A percentile compares a stretch with the other conserved stretches of the same genome.
Conservation (phyloP, 2,797 vertebrate species). For the Glyptemys insculpta region DNA sequence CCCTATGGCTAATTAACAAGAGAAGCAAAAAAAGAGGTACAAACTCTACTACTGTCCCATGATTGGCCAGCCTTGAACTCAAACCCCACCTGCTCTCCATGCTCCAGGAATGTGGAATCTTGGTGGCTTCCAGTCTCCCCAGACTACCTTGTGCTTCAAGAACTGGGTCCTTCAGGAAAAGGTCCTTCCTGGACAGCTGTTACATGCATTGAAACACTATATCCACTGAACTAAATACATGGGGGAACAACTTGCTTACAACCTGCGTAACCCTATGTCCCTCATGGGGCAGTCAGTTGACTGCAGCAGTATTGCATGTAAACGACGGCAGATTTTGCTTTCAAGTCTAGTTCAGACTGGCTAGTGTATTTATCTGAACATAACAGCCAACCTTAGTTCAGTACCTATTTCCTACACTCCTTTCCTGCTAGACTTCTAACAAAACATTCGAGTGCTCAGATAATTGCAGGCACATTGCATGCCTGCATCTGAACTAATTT, state of each 20-base stretch:
- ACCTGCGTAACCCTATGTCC: not conserved
- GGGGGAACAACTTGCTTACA: not conserved
- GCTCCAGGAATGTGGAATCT: fast-evolving
- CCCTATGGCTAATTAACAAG: not conserved
- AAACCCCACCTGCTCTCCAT: not conserved
- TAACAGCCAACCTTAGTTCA: not conserved
- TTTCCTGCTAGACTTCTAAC: not conserved
- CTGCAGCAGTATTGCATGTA: not conserved
- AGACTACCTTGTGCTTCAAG: not conserved
- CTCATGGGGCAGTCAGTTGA: not conserved
- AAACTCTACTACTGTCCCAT: not conserved
- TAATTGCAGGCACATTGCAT: not conserved
- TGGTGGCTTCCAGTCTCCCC: not conserved
- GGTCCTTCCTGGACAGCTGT: not conserved
- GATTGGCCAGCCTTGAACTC: not conserved
- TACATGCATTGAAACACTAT: not conserved
- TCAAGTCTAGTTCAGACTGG: not conserved
- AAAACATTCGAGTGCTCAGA: not conserved
- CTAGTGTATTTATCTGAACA: not conserved
- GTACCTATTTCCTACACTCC: not conserved
- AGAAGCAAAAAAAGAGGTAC: not conserved
- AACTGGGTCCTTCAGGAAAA: not conserved
- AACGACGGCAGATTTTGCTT: not conserved
- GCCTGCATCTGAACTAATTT: not conserved
- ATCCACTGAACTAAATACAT: not conserved